Evolutionary conservation across 2,888 invertebrate species (phyloP).

Genomic region (Oligia strigilis): DNA sequence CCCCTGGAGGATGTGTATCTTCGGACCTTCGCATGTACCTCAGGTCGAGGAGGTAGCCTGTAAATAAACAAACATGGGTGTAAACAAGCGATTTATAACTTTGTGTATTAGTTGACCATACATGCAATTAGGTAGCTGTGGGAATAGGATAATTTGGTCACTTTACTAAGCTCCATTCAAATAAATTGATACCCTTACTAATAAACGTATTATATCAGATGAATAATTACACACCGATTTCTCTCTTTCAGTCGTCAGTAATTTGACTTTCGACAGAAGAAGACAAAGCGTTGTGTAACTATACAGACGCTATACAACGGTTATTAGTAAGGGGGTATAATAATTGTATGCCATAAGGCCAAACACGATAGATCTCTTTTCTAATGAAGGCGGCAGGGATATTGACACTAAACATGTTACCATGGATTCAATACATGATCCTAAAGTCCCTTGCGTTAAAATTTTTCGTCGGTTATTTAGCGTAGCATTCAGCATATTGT

Average conservation of each 20-base stretch:
- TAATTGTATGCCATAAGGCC: background rate
- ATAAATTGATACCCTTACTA: too few relatives aligned
- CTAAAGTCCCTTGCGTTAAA: background rate
- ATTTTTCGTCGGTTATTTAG: background rate
- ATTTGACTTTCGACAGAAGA: too few relatives aligned
- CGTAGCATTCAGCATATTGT: too few relatives aligned
- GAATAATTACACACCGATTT: too few relatives aligned
- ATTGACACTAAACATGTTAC: too few relatives aligned
- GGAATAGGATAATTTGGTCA: background rate
- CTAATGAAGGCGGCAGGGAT: background rate
- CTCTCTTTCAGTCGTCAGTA: too few relatives aligned
- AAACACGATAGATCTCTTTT: background rate
- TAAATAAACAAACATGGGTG: slow-evolving; percentile 65
- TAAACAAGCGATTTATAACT: background rate
- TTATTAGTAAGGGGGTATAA: background rate
- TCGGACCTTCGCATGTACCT: slow-evolving; percentile 84
- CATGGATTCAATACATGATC: background rate
- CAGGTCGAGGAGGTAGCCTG: slow-evolving; percentile 89
- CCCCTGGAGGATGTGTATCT: slow-evolving; percentile 70
- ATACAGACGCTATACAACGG: too few relatives aligned
- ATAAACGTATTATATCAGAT: too few relatives aligned
- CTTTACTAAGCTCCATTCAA: background rate
- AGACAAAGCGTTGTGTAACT: too few relatives aligned
- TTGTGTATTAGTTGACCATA: background rate
- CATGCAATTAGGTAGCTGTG: background rate